Evolutionary conservation across 2,113 vertebrate species (phyloP).

Genomic region (Carollia perspicillata): DNA sequence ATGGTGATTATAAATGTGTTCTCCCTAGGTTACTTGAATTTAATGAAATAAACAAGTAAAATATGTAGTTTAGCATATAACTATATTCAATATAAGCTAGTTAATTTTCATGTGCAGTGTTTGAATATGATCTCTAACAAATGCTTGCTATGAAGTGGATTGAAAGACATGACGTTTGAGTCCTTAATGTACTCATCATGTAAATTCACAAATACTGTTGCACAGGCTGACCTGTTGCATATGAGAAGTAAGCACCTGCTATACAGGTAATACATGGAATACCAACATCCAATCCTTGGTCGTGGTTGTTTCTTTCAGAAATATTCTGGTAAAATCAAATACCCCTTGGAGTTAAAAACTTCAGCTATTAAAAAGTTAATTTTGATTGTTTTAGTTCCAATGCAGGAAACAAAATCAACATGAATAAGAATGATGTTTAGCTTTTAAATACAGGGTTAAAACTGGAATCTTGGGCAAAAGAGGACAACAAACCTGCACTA

Average conservation of each 20-base stretch:
- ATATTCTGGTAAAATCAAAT: slow-evolving; percentile 5
- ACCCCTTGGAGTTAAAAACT: neutral
- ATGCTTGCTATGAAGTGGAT: neutral
- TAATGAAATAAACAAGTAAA: neutral
- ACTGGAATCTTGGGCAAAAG: neutral
- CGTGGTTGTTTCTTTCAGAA: neutral
- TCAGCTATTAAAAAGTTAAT: neutral
- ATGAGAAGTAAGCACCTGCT: neutral
- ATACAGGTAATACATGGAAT: neutral
- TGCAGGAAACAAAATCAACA: slow-evolving; percentile 20
- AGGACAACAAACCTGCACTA: neutral
- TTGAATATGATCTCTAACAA: neutral
- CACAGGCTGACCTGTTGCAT: neutral
- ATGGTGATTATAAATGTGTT: neutral
- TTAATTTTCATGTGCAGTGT: neutral
- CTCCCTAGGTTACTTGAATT: neutral
- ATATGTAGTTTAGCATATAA: neutral
- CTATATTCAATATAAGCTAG: neutral
- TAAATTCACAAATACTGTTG: neutral
- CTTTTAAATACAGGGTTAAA: neutral
- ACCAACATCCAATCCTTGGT: neutral
- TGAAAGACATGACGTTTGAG: neutral
- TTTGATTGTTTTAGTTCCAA: slow-evolving; percentile 25
- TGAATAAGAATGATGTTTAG: neutral
- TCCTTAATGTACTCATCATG: neutral